These are phyloP conservation scores for Pollachius pollachius DNA, from an alignment of 2,113 vertebrate genomes.

Conservation along the genomic window DNA sequence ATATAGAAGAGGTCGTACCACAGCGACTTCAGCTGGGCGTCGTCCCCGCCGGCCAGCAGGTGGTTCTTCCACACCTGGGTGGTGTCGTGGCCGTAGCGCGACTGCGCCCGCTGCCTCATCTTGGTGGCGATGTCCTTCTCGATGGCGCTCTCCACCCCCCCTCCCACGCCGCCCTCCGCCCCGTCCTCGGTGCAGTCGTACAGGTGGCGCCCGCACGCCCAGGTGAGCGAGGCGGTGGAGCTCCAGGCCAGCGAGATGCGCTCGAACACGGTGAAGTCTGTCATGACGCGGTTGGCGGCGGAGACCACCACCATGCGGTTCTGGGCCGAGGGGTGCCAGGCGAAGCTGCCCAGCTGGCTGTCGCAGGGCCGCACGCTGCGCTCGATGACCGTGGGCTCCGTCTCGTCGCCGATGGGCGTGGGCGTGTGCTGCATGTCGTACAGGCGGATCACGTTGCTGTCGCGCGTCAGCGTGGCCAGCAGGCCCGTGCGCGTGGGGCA, in stretches of 20 bases:
- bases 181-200: constrained; percentile 91
- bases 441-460: constrained; percentile 93
- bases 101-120: constrained; percentile 92
- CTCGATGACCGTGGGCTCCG: constrained; percentile 97
- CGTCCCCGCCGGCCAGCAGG: constrained; percentile 87
- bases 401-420: constrained; percentile 94
- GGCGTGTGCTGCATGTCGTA: constrained; percentile 99
- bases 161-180: constrained; percentile 36
- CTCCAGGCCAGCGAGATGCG: constrained; percentile 97
- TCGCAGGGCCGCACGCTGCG: constrained; percentile 94
- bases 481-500: constrained; percentile 94
- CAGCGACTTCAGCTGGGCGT: constrained; percentile 91
- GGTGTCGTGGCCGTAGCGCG: constrained; percentile 93
- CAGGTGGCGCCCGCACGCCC: constrained; percentile 94
- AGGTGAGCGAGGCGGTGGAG: constrained; percentile 91
- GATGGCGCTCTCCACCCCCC: constrained; percentile 47
- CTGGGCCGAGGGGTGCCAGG: constrained; percentile 95
- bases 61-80: constrained; percentile 95
- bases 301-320: constrained; percentile 98
- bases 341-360: constrained; percentile 91
- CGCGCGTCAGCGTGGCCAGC: constrained; percentile 91
- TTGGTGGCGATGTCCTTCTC: constrained; percentile 95
- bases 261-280: constrained; percentile 97
- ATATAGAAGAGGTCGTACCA: constrained; percentile 98
- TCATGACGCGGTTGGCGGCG: constrained; percentile 90